These are phyloP conservation scores for Ethmia dodecea DNA, from an alignment of 2,888 invertebrate genomes.

Conservation along the genomic window DNA sequence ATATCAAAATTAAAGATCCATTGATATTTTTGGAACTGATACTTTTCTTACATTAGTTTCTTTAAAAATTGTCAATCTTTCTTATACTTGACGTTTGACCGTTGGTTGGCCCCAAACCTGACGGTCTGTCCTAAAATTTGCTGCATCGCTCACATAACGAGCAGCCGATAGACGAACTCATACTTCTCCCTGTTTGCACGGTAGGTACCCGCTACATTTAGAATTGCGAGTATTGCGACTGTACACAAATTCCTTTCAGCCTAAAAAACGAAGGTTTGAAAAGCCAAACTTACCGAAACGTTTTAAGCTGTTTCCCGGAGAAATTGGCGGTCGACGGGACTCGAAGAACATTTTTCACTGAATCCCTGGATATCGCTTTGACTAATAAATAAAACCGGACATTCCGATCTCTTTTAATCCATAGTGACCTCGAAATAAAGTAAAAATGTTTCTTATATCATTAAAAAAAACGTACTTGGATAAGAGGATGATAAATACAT, in stretches of 20 bases:
- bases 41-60: no score
- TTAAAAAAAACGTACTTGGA: no score
- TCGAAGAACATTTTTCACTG: conserved; percentile 45
- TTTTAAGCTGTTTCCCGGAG: conserved; percentile 52
- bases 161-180: background rate
- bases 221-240: conserved; percentile 34
- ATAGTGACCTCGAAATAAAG: no score
- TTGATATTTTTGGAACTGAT: no score
- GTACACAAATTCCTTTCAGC: conserved; percentile 43
- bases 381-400: conserved; percentile 41
- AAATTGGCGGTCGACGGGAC: conserved; percentile 53
- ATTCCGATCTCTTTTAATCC: conserved; percentile 20
- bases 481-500: no score
- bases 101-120: no score
- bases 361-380: conserved; percentile 41
- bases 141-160: no score
- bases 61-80: no score
- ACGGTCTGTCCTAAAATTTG: no score
- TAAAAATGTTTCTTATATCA: no score
- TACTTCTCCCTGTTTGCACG: conserved; percentile 19
- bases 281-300: conserved; percentile 47
- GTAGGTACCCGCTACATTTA: conserved; percentile 29
- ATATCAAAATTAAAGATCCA: no score
- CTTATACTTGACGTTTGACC: no score
- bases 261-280: conserved; percentile 50